phyloP scores from a whole-genome alignment of 2,888 invertebrate genomes.

The Aethes cnicana region DNA sequence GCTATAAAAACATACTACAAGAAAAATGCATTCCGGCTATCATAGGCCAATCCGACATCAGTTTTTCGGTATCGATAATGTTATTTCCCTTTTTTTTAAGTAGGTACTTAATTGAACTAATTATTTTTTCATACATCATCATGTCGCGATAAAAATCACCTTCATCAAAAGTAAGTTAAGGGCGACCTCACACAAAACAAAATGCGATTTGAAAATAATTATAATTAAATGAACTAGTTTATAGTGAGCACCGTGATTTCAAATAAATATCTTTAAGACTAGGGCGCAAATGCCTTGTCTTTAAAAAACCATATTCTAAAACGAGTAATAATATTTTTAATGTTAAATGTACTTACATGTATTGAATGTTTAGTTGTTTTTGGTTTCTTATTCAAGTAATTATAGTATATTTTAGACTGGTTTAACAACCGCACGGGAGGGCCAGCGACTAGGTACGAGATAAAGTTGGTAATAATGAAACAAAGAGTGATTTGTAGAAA shows the following conservation, averaged over 20 bases:
- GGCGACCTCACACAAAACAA: slow-evolving; percentile 26
- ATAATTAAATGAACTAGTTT: slow-evolving; percentile 20
- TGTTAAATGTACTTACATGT: slow-evolving; percentile 29
- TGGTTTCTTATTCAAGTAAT: slow-evolving; percentile 21
- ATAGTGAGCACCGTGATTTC: slow-evolving; percentile 31
- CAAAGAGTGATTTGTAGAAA: too few species aligned
- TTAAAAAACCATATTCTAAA: slow-evolving; percentile 31
- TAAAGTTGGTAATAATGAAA: not conserved
- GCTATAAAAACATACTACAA: too few species aligned
- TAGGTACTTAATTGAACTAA: too few species aligned
- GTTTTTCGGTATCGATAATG: too few species aligned
- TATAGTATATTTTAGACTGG: slow-evolving; percentile 28
- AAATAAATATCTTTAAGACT: slow-evolving; percentile 30
- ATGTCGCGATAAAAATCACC: too few species aligned
- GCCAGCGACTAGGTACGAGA: not conserved
- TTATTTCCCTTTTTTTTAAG: too few species aligned
- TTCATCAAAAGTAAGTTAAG: slow-evolving; percentile 12
- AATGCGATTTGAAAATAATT: slow-evolving; percentile 25
- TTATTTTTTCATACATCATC: too few species aligned
- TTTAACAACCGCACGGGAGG: slow-evolving; percentile 17
- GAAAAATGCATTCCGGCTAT: too few species aligned
- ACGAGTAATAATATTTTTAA: slow-evolving; percentile 32
- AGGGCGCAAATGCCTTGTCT: slow-evolving; percentile 27
- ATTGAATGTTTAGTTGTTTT: slow-evolving; percentile 22
- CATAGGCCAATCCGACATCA: too few species aligned